A percentile compares a stretch with the other conserved stretches of the same genome.
Conservation (phyloP, 2,888 invertebrate genomes). For the Pristionchus japonicus region DNA sequence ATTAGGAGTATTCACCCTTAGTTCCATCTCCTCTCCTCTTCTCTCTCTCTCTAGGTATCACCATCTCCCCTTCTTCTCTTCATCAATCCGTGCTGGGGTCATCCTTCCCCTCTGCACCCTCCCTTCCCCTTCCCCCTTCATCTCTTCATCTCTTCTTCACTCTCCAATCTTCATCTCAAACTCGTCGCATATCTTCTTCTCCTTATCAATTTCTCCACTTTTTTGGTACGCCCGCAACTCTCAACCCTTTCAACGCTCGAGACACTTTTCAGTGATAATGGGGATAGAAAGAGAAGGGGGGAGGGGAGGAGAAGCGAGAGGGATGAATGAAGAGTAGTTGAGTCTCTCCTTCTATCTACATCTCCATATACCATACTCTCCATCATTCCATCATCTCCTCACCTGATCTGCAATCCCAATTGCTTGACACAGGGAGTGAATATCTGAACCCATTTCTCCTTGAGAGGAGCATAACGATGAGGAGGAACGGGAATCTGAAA, state of each 20-base stretch:
- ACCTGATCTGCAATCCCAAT: conserved; percentile 85
- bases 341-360: background rate
- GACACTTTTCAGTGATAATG: conserved; percentile 41
- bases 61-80: background rate
- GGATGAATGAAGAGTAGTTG: background rate
- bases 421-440: conserved; percentile 96
- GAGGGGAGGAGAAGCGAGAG: background rate
- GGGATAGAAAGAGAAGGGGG: background rate
- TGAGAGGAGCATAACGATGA: conserved; percentile 92
- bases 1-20: background rate
- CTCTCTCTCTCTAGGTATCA: no score
- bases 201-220: conserved; percentile 7
- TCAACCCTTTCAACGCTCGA: conserved; percentile 15
- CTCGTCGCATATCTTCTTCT: background rate
- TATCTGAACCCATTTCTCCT: conserved; percentile 96
- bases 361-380: background rate
- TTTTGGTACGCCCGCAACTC: conserved; percentile 37
- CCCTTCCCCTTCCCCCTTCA: background rate
- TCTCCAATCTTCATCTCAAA: background rate
- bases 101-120: no score
- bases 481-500: conserved; percentile 86
- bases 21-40: no score
- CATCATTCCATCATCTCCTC: background rate
- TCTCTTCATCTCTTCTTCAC: background rate
- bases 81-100: background rate